Base-by-base conservation (phyloP, 64 coral and sea anemone species). In the Montipora efflorescens region DNA sequence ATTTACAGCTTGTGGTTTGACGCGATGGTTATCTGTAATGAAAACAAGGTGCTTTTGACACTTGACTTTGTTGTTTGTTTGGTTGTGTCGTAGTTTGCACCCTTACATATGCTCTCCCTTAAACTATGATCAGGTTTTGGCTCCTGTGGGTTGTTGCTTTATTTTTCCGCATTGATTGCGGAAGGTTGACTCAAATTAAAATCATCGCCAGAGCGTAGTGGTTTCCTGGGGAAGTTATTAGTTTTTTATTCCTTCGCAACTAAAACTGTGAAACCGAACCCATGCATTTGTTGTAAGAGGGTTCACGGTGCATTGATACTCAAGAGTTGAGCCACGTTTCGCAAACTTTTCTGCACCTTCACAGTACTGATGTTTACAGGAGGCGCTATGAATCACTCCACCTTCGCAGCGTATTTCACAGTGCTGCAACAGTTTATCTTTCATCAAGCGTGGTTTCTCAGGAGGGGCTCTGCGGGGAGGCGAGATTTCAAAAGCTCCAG, bases 391-490 rank as follows among this genome's bases (percentile, higher is more conserved):
- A 18, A 7, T 70, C 2, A 64, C 82, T 50, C 82, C 82, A 86
- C 82, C 67, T 51, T 71, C 82, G 12, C 82, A 71, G 82, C 43
- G 44, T 7, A 46, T 46, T 19, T 48, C 82, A 86, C 43, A 86
- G 82, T 49, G 66, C 66, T 50, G 46, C 66, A 28, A 64, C 82
- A 86, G 67, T 86, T 86, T 68, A 86, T 86, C 82, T 72, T 49
- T 71, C 70, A 70, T 86, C 82, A 86, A 86, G 82, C 82, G 67
- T 86, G 82, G 62, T 68, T 72, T 86, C 64, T 86, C 46, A 19
- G 82, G 47, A 46, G 64, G 82, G 22, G 47, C 82, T 18, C 82
- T 5, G 82, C 82, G 15, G 82, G 82, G n/a, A 45, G 45, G 19
- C 62, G 45, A 50, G 46, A 49, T 86, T 86, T 86, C 62, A 86